Base-by-base conservation (phyloP, 1,140 invertebrate genomes). In the Chironomus tepperi region DNA sequence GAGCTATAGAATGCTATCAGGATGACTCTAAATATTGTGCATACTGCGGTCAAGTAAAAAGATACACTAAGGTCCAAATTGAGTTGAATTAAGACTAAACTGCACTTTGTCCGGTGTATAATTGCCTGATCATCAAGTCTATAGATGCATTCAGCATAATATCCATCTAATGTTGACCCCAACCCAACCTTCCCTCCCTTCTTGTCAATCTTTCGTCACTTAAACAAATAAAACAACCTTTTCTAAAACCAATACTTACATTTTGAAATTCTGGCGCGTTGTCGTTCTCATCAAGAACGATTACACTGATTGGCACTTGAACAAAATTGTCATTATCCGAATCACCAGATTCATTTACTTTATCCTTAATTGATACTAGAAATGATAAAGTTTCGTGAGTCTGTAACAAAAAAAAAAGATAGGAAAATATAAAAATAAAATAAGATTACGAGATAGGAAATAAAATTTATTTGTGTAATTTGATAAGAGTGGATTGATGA, bases 211-310 rank as follows among this genome's bases (percentile, higher is more conserved):
- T 34, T 5, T 34, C 24, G 24, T 34, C 24, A 34, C 24, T 34
- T 34, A 34, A 34, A 34, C 24, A 34, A 2, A 34, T 34, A 34
- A 34, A 34, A 34, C 2, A 34, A n/a, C 2, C 47, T 57, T 57
- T 57, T 57, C 10, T 7, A 57, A 57, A 5, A 34, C 1, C 24
- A 57, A n/a, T 67, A 83, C 85, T 86, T 83, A 92, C 90, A 83
- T 90, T 88, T 83, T 89, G 85, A 83, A 95, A 95, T 75, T 87
- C 85, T 6, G 94, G 94, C 34, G 91, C 84, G 83, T 95, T 95
- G 78, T 97, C 94, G 80, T 97, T 96, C 77, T 93, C 91, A 80
- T 97, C 94, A 5, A 92, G 81, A 43, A 97, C 89, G 21, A 95
- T 93, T 65, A 95, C 89, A 70, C 89, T 90, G 18, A 93, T 88